A percentile compares a stretch with the other conserved stretches of the same genome.
These are phyloP conservation scores for Gambelia wislizenii DNA, from an alignment of 2,797 vertebrate species.

Conservation along the genomic window DNA sequence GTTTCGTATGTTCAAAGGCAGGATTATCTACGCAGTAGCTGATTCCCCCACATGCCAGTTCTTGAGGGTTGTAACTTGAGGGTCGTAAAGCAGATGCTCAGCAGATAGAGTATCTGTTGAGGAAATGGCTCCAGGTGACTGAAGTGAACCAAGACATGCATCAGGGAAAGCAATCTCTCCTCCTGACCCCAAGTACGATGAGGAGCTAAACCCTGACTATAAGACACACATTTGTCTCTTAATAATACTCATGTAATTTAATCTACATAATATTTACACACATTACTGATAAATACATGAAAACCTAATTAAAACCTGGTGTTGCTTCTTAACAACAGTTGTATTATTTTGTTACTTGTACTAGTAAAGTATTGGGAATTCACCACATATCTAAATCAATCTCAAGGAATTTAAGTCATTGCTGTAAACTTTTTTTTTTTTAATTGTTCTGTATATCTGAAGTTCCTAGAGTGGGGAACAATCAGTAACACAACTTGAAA, in stretches of 20 bases:
- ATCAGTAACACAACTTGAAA: no score
- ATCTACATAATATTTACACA: neutral
- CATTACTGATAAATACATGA: neutral
- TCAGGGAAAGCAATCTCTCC: neutral
- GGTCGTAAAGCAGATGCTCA: neutral
- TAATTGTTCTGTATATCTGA: no score
- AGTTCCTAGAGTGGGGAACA: no score
- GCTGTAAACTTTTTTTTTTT: neutral
- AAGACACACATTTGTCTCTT: neutral
- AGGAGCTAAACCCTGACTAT: neutral
- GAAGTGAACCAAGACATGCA: neutral
- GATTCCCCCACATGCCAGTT: neutral
- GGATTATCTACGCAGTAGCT: neutral
- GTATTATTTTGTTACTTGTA: neutral
- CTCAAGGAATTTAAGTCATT: neutral
- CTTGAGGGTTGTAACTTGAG: neutral
- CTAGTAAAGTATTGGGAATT: neutral
- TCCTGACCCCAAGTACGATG: neutral
- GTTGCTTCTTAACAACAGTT: neutral
- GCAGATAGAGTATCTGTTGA: neutral
- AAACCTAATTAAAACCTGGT: neutral
- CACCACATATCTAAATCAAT: neutral
- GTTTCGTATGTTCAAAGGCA: neutral
- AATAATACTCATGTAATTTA: neutral
- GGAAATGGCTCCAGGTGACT: conserved; percentile 12